Base-by-base conservation (phyloP, 2,888 invertebrate species). In the Noctua fimbriata region DNA sequence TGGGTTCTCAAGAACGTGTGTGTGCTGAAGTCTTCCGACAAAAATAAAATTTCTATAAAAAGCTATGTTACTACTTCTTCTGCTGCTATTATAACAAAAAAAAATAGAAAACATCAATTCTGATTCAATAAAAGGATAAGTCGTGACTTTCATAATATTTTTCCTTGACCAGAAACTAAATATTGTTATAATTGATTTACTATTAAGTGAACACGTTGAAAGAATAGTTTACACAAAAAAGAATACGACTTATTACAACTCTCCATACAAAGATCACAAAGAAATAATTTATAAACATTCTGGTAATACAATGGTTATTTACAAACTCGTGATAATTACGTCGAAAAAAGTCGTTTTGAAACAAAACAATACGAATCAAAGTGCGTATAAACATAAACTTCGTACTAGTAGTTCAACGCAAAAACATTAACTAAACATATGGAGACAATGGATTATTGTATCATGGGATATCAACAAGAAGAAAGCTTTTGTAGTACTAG, bases 361-460 rank as follows among this genome's bases (percentile, higher is more conserved):
- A 85, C 85, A 81, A 76, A 90, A 89, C 87, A 89, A 89, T 89
- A 86, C 69, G 67, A 81, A 79, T 77, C 86, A 84, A 88, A 89
- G 88, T 88, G 82, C 84, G 87, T 81, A 74, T 87, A 85, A 87
- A 81, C 79, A 80, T 86, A 85, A 87, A 82, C 82, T 83, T 41
- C 69, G 32, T 67, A 55, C 58, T 70, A n/a, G 58, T 86, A 78
- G 76, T 80, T 71, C 44, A 75, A 85, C 87, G 90, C 90, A 89
- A 92, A 91, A 90, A 90, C 87, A 87, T 88, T 89, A 89, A 88
- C 84, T 86, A 90, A 89, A 91, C 90, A 89, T 49, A 67, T 67
- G 73, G 18, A 87, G 88, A 93, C 93, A 93, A 93, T 93, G 91
- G 92, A 88, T 89, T 92, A 91, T 93, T 93, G 89, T 93, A 74